phyloP scores from a whole-genome alignment of 2,113 vertebrate genomes.

The Paraplagusia blochii region DNA sequence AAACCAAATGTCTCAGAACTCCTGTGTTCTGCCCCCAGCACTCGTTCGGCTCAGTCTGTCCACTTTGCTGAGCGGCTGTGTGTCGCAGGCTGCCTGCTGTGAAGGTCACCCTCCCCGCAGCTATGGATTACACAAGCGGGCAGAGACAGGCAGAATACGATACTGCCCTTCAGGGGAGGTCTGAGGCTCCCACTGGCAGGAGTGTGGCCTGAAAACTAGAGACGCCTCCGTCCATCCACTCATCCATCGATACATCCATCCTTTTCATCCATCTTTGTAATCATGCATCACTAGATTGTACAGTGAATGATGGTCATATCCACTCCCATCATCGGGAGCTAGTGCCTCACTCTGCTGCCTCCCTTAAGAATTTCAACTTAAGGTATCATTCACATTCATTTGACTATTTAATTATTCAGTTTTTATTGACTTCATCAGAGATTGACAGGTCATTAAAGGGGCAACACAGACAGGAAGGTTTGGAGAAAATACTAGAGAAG shows the following conservation, averaged over 20 bases:
- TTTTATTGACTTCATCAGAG: too few species aligned
- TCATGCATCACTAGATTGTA: not conserved
- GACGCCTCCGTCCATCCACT: conserved; percentile 20
- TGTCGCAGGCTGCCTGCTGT: conserved; percentile 66
- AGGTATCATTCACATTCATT: too few species aligned
- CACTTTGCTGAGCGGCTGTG: conserved; percentile 42
- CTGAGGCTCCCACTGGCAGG: conserved; percentile 34
- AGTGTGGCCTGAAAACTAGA: conserved; percentile 33
- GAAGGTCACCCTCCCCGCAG: conserved; percentile 79
- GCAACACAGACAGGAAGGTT: too few species aligned
- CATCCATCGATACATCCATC: not conserved
- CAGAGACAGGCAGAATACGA: conserved; percentile 77
- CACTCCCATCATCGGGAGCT: too few species aligned
- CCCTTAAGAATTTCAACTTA: too few species aligned
- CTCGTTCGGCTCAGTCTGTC: conserved; percentile 40
- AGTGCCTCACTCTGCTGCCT: too few species aligned
- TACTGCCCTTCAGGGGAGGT: conserved; percentile 68
- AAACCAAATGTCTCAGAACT: conserved; percentile 42
- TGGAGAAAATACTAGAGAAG: too few species aligned
- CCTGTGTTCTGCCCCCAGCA: conserved; percentile 39
- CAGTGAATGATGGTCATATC: too few species aligned
- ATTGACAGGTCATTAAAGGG: too few species aligned
- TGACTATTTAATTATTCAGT: too few species aligned
- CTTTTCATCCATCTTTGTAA: too few species aligned
- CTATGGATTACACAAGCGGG: conserved; percentile 74